Conservation (phyloP, 2,797 vertebrate genomes). For the Perodicticus potto region DNA sequence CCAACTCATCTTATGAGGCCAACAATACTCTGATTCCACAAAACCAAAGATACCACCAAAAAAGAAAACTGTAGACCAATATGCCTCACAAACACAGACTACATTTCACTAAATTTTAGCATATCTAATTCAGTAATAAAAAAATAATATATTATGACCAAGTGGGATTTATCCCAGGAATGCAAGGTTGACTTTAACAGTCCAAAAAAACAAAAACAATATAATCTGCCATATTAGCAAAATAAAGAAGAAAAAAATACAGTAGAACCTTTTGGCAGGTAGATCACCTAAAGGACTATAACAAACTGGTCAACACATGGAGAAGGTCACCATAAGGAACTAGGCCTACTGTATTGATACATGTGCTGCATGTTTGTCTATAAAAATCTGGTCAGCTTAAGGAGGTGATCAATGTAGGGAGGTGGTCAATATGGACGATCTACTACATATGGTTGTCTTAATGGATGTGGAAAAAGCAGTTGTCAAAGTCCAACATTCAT, state of each 20-base stretch:
- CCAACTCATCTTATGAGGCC: neutral
- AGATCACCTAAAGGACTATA: no score
- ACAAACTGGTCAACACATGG: no score
- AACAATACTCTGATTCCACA: neutral
- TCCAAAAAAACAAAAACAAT: neutral
- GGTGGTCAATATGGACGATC: no score
- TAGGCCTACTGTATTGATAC: no score
- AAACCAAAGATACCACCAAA: neutral
- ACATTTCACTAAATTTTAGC: neutral
- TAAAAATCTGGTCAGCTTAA: no score
- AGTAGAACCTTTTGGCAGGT: no score
- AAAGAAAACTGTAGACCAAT: neutral
- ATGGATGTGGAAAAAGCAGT: neutral
- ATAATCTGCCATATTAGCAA: neutral
- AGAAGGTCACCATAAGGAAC: no score
- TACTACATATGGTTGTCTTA: neutral
- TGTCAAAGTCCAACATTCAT: neutral
- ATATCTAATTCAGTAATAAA: neutral
- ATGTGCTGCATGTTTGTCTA: no score
- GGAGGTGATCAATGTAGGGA: no score
- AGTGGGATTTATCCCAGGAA: neutral
- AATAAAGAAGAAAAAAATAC: conserved; percentile 2
- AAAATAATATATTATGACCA: neutral
- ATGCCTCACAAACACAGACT: neutral
- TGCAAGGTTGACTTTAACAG: neutral